Conservation (phyloP, 2,888 invertebrate genomes). For the Acanthosepion lycidas region DNA sequence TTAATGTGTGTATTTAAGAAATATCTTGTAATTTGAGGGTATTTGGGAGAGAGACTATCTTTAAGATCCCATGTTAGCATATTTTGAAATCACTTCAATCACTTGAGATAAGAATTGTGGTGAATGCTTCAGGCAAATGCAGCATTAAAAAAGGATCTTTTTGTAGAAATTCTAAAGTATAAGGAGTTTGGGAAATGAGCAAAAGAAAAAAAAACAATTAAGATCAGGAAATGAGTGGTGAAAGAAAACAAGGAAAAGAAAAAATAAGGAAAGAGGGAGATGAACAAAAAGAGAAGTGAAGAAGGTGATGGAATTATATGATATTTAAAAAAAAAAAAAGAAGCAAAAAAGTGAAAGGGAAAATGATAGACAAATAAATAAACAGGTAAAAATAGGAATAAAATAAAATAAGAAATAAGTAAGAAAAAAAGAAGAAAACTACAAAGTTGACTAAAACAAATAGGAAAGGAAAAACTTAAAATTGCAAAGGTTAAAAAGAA, state of each 20-base stretch:
- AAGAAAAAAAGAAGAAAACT: too few species aligned
- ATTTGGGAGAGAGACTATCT: neutral
- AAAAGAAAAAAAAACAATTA: neutral
- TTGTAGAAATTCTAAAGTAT: neutral
- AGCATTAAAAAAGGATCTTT: neutral
- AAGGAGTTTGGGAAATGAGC: neutral
- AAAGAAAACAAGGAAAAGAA: neutral
- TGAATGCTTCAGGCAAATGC: neutral
- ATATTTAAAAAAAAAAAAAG: too few species aligned
- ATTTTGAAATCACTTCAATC: conserved; percentile 17
- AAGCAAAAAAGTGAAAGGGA: too few species aligned
- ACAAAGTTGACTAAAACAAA: too few species aligned
- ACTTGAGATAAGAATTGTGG: neutral
- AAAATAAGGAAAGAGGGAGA: neutral
- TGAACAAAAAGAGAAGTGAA: neutral
- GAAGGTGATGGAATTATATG: neutral
- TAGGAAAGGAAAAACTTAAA: too few species aligned
- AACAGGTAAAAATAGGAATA: too few species aligned
- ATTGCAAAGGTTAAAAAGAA: too few species aligned
- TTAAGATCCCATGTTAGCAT: neutral
- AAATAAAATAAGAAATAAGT: too few species aligned
- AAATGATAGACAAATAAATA: too few species aligned
- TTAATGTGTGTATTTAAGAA: too few species aligned
- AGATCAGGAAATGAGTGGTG: neutral
- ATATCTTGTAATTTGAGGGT: too few species aligned